A percentile compares a stretch with the other conserved stretches of the same genome.
Conservation (phyloP, 2,888 invertebrate species). For the Agapetus fuscipes region DNA sequence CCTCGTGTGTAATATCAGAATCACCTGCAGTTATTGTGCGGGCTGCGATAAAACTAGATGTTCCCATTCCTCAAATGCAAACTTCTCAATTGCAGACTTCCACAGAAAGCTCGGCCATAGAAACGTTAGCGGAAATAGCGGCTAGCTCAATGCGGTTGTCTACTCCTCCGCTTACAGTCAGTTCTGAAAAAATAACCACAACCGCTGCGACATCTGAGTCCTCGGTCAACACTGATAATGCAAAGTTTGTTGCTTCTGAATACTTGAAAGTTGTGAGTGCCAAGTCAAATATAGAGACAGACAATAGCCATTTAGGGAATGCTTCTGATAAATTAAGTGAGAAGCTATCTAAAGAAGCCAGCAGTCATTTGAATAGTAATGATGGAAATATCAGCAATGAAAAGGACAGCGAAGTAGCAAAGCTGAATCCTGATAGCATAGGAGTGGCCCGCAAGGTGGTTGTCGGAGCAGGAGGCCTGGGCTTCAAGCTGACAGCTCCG, state of each 20-base stretch:
- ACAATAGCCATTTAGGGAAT: slow-evolving; percentile 3
- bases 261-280: slow-evolving; percentile 53
- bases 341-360: slow-evolving; percentile 23
- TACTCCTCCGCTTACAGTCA: slow-evolving; percentile 22
- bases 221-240: slow-evolving; percentile 31
- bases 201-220: slow-evolving; percentile 5
- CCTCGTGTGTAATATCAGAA: slow-evolving; percentile 2
- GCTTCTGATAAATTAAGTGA: slow-evolving; percentile 29
- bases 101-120: slow-evolving; percentile 19
- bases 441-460: slow-evolving; percentile 49
- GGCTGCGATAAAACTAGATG: slow-evolving; percentile 1
- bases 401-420: slow-evolving; percentile 32
- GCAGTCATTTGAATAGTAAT: slow-evolving; percentile 25
- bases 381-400: slow-evolving; percentile 32
- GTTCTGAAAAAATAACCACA: slow-evolving; percentile 9
- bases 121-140: slow-evolving; percentile 22
- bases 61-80: slow-evolving; percentile 2
- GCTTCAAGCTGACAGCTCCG: slow-evolving; percentile 45
- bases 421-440: slow-evolving; percentile 36
- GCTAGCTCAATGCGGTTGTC: slow-evolving; percentile 20
- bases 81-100: no score
- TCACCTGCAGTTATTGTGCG: slow-evolving; percentile 1
- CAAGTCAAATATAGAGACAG: slow-evolving; percentile 34
- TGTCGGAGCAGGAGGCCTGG: slow-evolving; percentile 53
- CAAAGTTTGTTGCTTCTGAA: slow-evolving; percentile 56